Evolutionary conservation across 2,113 vertebrate genomes (phyloP).

Genomic region (Ascaphus truei): DNA sequence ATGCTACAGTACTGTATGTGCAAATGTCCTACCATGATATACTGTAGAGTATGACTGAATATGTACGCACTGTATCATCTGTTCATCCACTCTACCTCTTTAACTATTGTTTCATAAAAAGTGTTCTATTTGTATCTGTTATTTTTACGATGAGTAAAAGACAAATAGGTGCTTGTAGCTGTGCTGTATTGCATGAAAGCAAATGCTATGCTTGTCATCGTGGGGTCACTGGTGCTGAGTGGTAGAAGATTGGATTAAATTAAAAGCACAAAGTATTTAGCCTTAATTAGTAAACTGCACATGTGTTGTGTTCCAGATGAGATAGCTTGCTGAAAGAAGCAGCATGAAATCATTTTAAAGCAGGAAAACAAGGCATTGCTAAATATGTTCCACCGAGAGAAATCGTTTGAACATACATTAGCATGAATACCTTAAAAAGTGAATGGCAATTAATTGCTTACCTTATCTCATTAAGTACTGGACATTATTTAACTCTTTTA

Average conservation of each 20-base stretch:
- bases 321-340: constrained; percentile 45
- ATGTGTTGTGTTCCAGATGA: constrained; percentile 42
- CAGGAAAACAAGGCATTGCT: constrained; percentile 41
- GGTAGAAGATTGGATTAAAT: constrained; percentile 41
- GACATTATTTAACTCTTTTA: neutral
- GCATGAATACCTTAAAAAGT: neutral
- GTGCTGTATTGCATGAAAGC: neutral
- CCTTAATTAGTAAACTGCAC: constrained; percentile 51
- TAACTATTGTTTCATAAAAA: too few relatives aligned
- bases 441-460: neutral
- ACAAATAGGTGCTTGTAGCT: neutral
- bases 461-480: neutral
- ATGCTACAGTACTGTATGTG: too few relatives aligned
- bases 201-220: accelerated
- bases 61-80: too few relatives aligned
- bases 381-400: neutral
- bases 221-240: constrained; percentile 8
- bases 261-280: constrained; percentile 32
- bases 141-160: neutral
- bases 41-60: too few relatives aligned
- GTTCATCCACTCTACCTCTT: too few relatives aligned
- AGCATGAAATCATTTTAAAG: constrained; percentile 48
- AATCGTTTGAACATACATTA: constrained; percentile 30
- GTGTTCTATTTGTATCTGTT: too few relatives aligned
- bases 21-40: too few relatives aligned